Evolutionary conservation across 2,797 vertebrate genomes (phyloP).

Genomic region (Sebastolobus altivelis): DNA sequence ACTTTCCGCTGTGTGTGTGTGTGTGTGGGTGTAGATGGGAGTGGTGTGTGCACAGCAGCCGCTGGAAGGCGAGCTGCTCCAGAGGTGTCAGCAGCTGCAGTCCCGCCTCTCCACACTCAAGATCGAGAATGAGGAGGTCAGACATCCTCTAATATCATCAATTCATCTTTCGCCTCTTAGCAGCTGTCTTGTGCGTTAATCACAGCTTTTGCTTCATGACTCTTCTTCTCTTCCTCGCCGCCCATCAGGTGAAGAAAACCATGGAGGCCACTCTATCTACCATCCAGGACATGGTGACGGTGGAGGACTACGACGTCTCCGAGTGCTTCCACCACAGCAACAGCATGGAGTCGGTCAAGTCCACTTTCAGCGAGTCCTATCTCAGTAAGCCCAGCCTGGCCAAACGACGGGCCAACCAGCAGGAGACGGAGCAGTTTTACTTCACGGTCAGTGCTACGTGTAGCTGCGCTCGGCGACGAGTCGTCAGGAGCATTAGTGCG

Average conservation of each 20-base stretch:
- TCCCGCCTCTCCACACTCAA: conserved; percentile 94
- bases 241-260: conserved; percentile 95
- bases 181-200: not conserved
- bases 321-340: conserved; percentile 99
- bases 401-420: conserved; percentile 96
- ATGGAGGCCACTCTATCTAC: conserved; percentile 98
- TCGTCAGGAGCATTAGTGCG: not conserved
- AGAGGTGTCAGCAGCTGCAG: conserved; percentile 95
- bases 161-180: not conserved
- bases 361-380: conserved; percentile 96
- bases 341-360: conserved; percentile 99
- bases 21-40: conserved; percentile 85
- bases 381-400: conserved; percentile 99
- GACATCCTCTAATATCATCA: not conserved
- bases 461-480: not conserved
- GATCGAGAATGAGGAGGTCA: conserved; percentile 98
- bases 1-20: not conserved
- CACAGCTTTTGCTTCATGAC: not conserved
- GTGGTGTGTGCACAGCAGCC: conserved; percentile 94
- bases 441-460: conserved; percentile 89
- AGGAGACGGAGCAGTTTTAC: conserved; percentile 99
- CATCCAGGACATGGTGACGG: conserved; percentile 97
- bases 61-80: conserved; percentile 91
- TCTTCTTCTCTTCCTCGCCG: not conserved
- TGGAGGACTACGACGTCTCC: conserved; percentile 97